Evolutionary conservation across 2,888 invertebrate species (phyloP), one percentile per base, ranked within the genome.

Genomic region (Listrodromus nycthemerus): DNA sequence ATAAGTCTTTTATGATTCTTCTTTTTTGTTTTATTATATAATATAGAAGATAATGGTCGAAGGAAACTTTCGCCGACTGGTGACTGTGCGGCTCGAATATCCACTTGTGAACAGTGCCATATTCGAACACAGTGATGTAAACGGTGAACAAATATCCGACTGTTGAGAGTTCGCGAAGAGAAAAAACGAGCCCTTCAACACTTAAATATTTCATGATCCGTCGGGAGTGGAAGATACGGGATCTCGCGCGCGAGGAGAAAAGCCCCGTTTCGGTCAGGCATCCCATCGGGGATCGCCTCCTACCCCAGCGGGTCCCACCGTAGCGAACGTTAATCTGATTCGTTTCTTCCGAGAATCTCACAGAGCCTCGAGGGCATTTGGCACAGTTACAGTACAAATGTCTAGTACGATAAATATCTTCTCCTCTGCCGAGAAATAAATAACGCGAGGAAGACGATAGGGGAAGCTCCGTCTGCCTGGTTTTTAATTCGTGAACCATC

Each of bases 91-190:
- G 19, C 50, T 58, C 52, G 67, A 80, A 8, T 45, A 41, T 74
- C 37, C 45, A 33, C 48, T 24, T 63, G 30, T 16, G 61, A 74
- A 30, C 33, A 52, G 41, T 52, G 52, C n/a, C 63, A 27, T 30
- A 70, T 52, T 61, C 69, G 41, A 61, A 33, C 75, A 70, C 77
- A 70, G 80, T 86, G 84, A 85, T 75, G 82, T 70, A 86, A 86
- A 82, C 79, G 33, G 66, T 63, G 71, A 82, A 75, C 69, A 80
- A 77, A 69, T 84, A 30, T 84, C 82, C 86, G 82, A 16, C 85
- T 76, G 85, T 37, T 58, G 71, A 41, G 30, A 66, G 70, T 76
- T 30, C 24, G 45, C 37, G n/a, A 58, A 58, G 65, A 67, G 21
- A 27, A 77, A 71, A 71, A 69, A 48, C 58, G 3, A 58, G 41